Percentiles rank a stretch among this genome's conserved stretches.
These are phyloP conservation scores for Trematomus bernacchii DNA, from an alignment of 2,797 vertebrate species.

Conservation along the genomic window DNA sequence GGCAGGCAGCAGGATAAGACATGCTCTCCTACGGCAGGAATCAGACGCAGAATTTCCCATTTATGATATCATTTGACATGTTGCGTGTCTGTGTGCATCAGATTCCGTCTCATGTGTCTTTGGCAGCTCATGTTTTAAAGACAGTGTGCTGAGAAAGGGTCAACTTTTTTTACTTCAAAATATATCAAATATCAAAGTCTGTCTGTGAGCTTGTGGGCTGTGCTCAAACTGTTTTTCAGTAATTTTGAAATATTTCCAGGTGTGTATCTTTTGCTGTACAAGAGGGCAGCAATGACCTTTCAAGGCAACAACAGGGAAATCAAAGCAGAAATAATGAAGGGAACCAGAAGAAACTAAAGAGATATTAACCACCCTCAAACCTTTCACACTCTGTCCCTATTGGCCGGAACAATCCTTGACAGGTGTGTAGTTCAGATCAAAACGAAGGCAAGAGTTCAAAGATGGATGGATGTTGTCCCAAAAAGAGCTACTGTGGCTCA, in stretches of 20 bases:
- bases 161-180: constrained; percentile 28
- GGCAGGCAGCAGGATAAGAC: constrained; percentile 62
- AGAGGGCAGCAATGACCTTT: constrained; percentile 39
- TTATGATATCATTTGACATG: constrained; percentile 48
- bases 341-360: constrained; percentile 14
- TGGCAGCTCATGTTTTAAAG: constrained; percentile 6
- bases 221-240: constrained; percentile 1
- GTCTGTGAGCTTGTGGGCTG: constrained; percentile 6
- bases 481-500: no score
- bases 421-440: no score
- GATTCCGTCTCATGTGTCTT: background rate
- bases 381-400: no score
- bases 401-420: no score
- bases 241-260: constrained; percentile 5
- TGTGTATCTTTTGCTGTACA: background rate
- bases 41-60: constrained; percentile 51
- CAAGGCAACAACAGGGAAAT: constrained; percentile 31
- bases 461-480: no score
- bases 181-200: background rate
- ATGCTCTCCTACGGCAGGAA: constrained; percentile 48
- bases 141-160: background rate
- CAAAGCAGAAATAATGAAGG: constrained; percentile 39
- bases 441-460: no score
- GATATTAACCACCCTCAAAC: no score
- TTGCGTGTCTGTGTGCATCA: constrained; percentile 20